Evolutionary conservation across 2,888 invertebrate genomes (phyloP), one percentile per base, ranked within the genome.

Genomic region (Nycteola revayana): DNA sequence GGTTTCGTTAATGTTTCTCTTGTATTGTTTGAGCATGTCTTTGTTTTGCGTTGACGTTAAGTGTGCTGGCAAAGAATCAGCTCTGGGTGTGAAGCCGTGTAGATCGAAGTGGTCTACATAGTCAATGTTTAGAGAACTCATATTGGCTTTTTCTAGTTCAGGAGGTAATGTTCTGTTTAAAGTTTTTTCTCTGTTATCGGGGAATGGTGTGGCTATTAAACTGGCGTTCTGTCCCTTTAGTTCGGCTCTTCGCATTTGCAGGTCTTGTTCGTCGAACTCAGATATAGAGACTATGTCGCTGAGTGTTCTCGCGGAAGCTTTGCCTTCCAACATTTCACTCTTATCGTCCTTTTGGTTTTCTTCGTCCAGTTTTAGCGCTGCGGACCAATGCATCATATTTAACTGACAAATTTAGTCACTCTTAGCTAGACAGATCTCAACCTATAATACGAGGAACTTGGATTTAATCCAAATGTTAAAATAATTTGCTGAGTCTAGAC

Each of bases 201-300:
- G 49, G 30, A 54, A 66, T 1, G 66, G 76, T 6, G 66, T 62
- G 4, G 60, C 75, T 0, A 64, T 49, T 1, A 78, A 33, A 40
- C 70, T 83, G 3, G 62, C 43, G 24, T 81, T 80, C 0, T 78
- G 80, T 0, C 64, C 65, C 50, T 72, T 79, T 4, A 81, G 47
- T 36, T 90, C 91, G 0, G 89, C 88, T 36, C 80, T 72, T 3
- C 91, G 79, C 69, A 90, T 90, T 35, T 91, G 86, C 31, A 84
- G 60, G 60, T 93, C 93, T 29, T 91, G 90, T 51, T 93, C 93
- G 42, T 93, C 93, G 40, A 91, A 92, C 49, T 94, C 94, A 0
- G 94, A 92, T 66, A 94, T 92, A 1, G 94, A 94, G 0, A 94
- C 87, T 37, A 94, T 92, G 52, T 94, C 94, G 63, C 93, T 93